phyloP scores from a whole-genome alignment of 2,113 vertebrate genomes.

The Etheostoma spectabile region DNA sequence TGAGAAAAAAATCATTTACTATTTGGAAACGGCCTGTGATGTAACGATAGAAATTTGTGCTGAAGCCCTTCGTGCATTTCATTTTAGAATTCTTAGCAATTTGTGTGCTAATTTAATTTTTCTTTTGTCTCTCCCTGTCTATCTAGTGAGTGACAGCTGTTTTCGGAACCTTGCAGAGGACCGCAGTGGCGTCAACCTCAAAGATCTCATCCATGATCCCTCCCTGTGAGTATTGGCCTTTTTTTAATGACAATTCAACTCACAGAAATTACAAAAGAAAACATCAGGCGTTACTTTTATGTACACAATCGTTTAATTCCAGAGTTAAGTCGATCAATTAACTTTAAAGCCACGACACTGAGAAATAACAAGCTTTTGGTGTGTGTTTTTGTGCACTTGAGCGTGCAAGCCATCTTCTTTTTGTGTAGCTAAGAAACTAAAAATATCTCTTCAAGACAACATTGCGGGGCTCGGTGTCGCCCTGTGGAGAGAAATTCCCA shows the following conservation, averaged over 20 bases:
- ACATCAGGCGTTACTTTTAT: background rate
- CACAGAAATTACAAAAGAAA: background rate
- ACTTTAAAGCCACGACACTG: background rate
- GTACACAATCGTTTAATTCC: background rate
- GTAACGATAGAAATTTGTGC: background rate
- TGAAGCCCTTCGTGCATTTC: background rate
- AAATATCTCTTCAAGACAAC: slow-evolving; percentile 67
- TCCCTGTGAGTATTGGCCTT: slow-evolving; percentile 91
- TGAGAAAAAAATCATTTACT: background rate
- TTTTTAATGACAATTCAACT: slow-evolving; percentile 18
- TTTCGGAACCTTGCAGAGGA: slow-evolving; percentile 99
- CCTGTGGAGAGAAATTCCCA: slow-evolving; percentile 67
- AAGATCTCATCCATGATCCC: slow-evolving; percentile 99
- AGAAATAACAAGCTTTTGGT: slow-evolving; percentile 12
- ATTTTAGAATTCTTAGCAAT: background rate
- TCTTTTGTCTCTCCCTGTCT: slow-evolving; percentile 36
- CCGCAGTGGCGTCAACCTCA: slow-evolving; percentile 99
- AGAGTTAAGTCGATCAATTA: slow-evolving; percentile 16
- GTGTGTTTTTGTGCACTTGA: background rate
- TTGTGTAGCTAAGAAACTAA: slow-evolving; percentile 61
- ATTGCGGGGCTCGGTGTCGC: slow-evolving; percentile 55
- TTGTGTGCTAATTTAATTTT: slow-evolving; percentile 19
- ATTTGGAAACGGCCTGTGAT: background rate
- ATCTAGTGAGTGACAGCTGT: slow-evolving; percentile 98
- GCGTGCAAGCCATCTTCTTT: slow-evolving; percentile 21